Conservation (phyloP, 53 echinoderm and acorn worm species). For the Antedon mediterranea region DNA sequence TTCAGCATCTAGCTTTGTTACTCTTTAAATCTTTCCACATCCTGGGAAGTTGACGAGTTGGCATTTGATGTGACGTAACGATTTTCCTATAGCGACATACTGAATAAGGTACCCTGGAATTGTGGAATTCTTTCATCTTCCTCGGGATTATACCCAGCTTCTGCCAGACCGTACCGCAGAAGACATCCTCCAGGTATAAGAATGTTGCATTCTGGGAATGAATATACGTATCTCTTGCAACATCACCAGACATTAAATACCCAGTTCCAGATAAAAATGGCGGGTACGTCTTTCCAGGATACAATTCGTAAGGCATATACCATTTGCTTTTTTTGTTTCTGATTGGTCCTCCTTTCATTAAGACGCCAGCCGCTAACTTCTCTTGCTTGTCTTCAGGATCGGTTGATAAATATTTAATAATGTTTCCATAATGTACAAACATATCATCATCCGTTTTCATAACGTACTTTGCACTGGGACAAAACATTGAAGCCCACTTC, state of each 20-base stretch:
- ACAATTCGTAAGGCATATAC: slow-evolving; percentile 27
- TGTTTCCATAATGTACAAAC: slow-evolving; percentile 30
- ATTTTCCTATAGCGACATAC: slow-evolving; percentile 6
- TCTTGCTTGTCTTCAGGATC: background rate
- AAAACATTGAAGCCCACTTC: slow-evolving; percentile 31
- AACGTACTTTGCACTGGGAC: slow-evolving; percentile 33
- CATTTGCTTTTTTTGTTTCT: slow-evolving; percentile 19
- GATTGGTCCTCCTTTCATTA: slow-evolving; percentile 16
- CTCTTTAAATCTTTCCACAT: slow-evolving; percentile 8
- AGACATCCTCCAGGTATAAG: slow-evolving; percentile 33
- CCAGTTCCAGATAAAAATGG: slow-evolving; percentile 42
- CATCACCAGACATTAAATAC: slow-evolving; percentile 34
- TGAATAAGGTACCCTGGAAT: slow-evolving; percentile 1
- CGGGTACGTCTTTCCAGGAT: slow-evolving; percentile 24
- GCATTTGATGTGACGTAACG: slow-evolving; percentile 3
- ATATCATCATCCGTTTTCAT: slow-evolving; percentile 59
- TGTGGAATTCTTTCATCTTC: slow-evolving; percentile 14
- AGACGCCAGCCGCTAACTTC: slow-evolving; percentile 15
- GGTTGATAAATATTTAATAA: slow-evolving; percentile 10
- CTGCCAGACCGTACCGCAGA: slow-evolving; percentile 15
- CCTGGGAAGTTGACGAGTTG: background rate
- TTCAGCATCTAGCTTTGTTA: background rate
- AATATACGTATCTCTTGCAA: slow-evolving; percentile 9
- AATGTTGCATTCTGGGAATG: slow-evolving; percentile 7
- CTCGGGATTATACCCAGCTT: slow-evolving; percentile 16